Evolutionary conservation across 1,140 invertebrate genomes (phyloP), one percentile per base, ranked within the genome.

Genomic region (Zaprionus davidi): DNA sequence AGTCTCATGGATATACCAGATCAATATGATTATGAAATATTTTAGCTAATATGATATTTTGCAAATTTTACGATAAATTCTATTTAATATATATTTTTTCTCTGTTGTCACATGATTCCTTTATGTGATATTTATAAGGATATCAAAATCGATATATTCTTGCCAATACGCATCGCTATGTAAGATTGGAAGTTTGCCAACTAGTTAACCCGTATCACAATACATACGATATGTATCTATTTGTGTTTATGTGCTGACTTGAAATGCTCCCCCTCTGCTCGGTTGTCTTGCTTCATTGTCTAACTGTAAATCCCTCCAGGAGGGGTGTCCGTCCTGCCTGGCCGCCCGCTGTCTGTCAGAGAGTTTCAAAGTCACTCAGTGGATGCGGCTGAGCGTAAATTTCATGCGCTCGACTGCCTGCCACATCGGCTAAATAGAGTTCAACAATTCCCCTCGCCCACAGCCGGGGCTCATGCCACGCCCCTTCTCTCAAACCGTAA

Each of bases 351-450:
- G 73, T 65, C 74, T 60, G 70, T 70, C 74, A 73, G 69, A 24
- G 70, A 74, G 49, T 73, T 68, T 73, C 70, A 90, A 78, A 84
- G 71, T 84, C 81, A 81, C 68, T 81, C 74, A 81, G 49, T 71
- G 71, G 75, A 81, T 88, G 81, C 85, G 85, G 46, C 71, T 90
- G 81, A 84, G 84, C 84, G 84, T 88, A 74, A 88, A 84, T 74
- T 79, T 69, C 62, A 68, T 76, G 64, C 81, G 81, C 85, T 79
- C 78, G 31, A 90, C 60, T 90, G 85, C 75, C 69, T 68, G 71
- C 64, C 73, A 57, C 49, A 84, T 68, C 62, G 56, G 65, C 72
- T 70, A 81, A 84, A 76, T 69, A 73, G 75, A 81, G 71, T 69
- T 81, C 78, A 65, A 66, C 83, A 78, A 72, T 77, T 46, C 49